Conservation (phyloP, 1,140 invertebrate genomes). For the Platyura marginata region DNA sequence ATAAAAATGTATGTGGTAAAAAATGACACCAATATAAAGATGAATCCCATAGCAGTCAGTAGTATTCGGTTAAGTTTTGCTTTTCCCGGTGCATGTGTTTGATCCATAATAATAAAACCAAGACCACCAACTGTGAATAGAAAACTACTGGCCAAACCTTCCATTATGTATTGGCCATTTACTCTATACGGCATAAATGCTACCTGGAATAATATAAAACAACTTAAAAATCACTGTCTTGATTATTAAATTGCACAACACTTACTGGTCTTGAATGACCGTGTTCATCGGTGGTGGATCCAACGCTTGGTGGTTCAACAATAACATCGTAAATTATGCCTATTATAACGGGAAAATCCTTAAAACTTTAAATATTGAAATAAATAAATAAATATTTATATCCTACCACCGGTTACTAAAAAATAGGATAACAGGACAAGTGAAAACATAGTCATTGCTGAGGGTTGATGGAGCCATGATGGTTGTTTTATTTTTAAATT, state of each 20-base stretch:
- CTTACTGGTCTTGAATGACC: conserved; percentile 81
- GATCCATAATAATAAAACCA: conserved; percentile 91
- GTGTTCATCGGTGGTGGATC: conserved; percentile 91
- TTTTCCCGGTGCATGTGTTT: conserved; percentile 69
- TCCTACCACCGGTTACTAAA: conserved; percentile 88
- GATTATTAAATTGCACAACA: conserved; percentile 4
- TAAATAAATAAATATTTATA: conserved; percentile 2
- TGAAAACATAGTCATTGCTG: conserved; percentile 83
- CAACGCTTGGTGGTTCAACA: conserved; percentile 93
- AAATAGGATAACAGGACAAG: conserved; percentile 89
- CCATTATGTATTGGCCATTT: conserved; percentile 98
- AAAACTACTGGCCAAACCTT: conserved; percentile 92
- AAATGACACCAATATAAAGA: conserved; percentile 85
- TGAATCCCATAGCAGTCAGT: conserved; percentile 80
- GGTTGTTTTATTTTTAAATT: conserved; percentile 80
- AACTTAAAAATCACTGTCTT: conserved; percentile 6
- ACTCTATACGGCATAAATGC: conserved; percentile 97
- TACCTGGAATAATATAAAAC: conserved; percentile 33
- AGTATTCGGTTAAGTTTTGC: conserved; percentile 85
- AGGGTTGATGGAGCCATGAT: conserved; percentile 79
- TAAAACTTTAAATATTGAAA: background rate
- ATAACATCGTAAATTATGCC: conserved; percentile 98
- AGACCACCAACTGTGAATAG: conserved; percentile 89
- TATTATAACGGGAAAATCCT: conserved; percentile 21
- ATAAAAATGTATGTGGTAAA: conserved; percentile 97